Conservation (phyloP, 2,113 vertebrate genomes). For the Hemicordylus capensis region DNA sequence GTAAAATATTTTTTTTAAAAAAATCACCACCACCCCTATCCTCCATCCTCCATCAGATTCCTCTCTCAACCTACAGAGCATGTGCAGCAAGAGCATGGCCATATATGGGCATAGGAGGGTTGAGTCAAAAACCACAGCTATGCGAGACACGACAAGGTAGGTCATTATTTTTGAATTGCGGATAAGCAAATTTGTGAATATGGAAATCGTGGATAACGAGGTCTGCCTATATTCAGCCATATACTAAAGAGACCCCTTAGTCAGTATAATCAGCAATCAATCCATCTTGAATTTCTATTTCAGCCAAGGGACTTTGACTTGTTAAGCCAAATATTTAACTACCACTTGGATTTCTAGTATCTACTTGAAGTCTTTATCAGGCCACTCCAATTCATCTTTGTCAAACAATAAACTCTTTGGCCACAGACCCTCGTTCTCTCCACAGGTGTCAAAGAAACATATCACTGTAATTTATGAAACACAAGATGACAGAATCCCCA, state of each 20-base stretch:
- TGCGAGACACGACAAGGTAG: too few species aligned
- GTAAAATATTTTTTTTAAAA: too few species aligned
- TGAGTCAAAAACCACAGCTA: too few species aligned
- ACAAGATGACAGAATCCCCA: constrained; percentile 70
- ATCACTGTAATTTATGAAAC: constrained; percentile 73
- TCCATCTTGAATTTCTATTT: constrained; percentile 53
- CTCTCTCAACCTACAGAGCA: too few species aligned
- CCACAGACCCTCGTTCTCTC: constrained; percentile 68
- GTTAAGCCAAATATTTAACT: constrained; percentile 61
- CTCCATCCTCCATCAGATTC: too few species aligned
- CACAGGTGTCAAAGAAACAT: constrained; percentile 77
- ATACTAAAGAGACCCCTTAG: constrained; percentile 59
- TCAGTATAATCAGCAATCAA: constrained; percentile 35
- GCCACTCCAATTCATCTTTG: constrained; percentile 68
- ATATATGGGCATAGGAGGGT: too few species aligned
- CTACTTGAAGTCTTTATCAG: constrained; percentile 58
- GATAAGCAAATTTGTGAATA: too few species aligned
- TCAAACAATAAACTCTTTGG: constrained; percentile 67
- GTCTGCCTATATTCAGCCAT: constrained; percentile 26
- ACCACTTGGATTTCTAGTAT: constrained; percentile 58
- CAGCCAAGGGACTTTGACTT: constrained; percentile 47
- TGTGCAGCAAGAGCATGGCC: too few species aligned
- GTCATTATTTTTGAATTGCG: too few species aligned
- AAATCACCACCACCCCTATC: too few species aligned
- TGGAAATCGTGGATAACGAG: too few species aligned